Evolutionary conservation across 1,140 invertebrate genomes (phyloP), one percentile per base, ranked within the genome.

Genomic region (Latrodectus geometricus): DNA sequence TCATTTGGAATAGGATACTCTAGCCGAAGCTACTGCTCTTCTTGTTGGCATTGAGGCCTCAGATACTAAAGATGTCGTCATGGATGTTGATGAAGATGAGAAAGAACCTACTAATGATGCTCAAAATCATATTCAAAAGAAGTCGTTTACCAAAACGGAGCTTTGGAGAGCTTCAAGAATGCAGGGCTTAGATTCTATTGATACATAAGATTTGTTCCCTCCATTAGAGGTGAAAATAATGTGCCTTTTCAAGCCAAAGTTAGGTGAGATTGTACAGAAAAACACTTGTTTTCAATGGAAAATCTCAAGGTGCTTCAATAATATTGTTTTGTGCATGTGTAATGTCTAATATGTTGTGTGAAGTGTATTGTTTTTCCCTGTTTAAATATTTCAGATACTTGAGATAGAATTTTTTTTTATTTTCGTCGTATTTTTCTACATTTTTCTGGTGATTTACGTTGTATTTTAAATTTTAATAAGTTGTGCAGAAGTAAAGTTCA

Each of bases 21-120:
- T 92, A 72, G 91, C 90, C 72, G 91, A 92, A 83, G 92, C 92
- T 61, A 92, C 91, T 86, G 92, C 92, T 12, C 85, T 92, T 61
- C 88, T 92, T 70, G 91, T 90, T 14, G 91, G 92, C 78, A 84
- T 91, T 49, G 91, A 92, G 79, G 89, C 89, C 9, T 90, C 90
- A 11, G 91, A 91, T 50, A 86, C 76, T 48, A 82, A 88, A 69
- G 89, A 89, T 49, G 23, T 88, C 48, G 89, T 89, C 1, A 90
- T 91, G 88, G 91, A 90, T 73, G 90, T 87, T n/a, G 88, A 89
- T 86, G 81, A 88, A 79, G 56, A 49, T 61, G 50, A 61, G 8
- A 72, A 11, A 21, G 61, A 35, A 11, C 21, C n/a, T 8, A 75
- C 17, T 73, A 23, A 8, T 49, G 14, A 14, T 12, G 17, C 4